Percentiles rank a stretch among this genome's conserved stretches.
These are phyloP conservation scores for Petroica traversi DNA, from an alignment of 2,113 vertebrate species.

Conservation along the genomic window DNA sequence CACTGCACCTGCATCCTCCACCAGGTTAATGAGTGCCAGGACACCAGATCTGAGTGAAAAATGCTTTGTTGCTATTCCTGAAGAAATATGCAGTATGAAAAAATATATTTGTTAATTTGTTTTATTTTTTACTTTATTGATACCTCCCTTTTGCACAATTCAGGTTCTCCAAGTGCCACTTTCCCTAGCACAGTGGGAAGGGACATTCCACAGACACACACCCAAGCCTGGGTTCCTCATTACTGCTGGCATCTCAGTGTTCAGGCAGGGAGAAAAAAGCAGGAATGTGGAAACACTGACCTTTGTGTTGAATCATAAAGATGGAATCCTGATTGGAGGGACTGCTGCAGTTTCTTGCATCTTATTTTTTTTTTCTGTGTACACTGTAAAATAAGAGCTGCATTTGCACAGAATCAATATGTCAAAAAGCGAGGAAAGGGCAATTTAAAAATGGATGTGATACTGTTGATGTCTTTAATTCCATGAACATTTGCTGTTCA, in stretches of 20 bases:
- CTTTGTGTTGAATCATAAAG: background rate
- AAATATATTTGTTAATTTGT: background rate
- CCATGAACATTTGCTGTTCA: background rate
- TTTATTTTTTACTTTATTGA: background rate
- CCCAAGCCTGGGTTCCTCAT: background rate
- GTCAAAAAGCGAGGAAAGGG: background rate
- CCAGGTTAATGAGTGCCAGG: background rate
- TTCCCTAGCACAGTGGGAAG: background rate
- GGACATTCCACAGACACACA: background rate
- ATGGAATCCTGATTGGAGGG: background rate
- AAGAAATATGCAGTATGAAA: constrained; percentile 1
- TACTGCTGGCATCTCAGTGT: background rate
- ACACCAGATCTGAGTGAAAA: constrained; percentile 65
- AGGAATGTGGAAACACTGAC: background rate
- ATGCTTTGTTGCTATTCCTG: constrained; percentile 1
- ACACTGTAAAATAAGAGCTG: background rate
- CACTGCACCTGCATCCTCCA: background rate
- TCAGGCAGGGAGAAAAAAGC: background rate
- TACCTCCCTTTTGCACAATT: background rate
- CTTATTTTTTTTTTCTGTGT: background rate
- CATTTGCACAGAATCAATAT: background rate
- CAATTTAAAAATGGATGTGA: background rate
- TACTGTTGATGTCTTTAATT: background rate
- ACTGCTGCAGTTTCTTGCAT: background rate
- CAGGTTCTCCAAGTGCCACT: background rate